Evolutionary conservation across 1,140 invertebrate species (phyloP), one percentile per base, ranked within the genome.

Genomic region (Branchinecta lynchi): DNA sequence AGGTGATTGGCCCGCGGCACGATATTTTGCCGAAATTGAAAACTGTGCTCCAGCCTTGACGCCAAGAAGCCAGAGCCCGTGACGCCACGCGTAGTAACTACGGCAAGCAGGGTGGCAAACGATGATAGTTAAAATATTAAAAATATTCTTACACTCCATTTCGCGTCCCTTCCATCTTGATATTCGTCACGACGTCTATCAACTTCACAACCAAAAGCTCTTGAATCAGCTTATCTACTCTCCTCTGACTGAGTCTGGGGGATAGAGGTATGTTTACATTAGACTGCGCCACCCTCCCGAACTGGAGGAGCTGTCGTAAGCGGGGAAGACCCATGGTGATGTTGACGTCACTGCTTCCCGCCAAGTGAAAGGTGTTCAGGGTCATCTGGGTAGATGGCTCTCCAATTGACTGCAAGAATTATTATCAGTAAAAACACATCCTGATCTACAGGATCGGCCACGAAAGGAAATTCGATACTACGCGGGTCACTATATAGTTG

Each of bases 321-420:
- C 96, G 84, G 0, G 96, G 96, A 73, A 98, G 98, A 84, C 92
- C 96, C 0, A 99, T 81, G 0, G 97, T 99, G 0, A 99, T 95
- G 79, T 99, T 99, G 94, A 99, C 98, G 80, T 99, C 97, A 83
- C 96, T 95, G 81, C 94, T 86, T 78, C 97, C 97, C 74, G 97
- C 96, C 81, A 98, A 98, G 78, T 99, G 97, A 80, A 99, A 99
- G 45, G 97, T 99, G 76, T 99, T 99, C 72, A 99, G 78, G 74
- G 97, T 99, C 96, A 99, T 99, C 82, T 99, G 96, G 70, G 97
- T 99, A 5, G 95, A 98, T 0, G 96, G 96, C 81, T 99, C 97
- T 71, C 96, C 96, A 73, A 99, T 89, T 8, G 93, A 97, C 82
- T 83, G 76, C 72, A 73, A 74, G 8, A 70, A 70, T 66, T 72